These are phyloP conservation scores for Channa argus DNA, from an alignment of 2,113 vertebrate species.

Conservation along the genomic window DNA sequence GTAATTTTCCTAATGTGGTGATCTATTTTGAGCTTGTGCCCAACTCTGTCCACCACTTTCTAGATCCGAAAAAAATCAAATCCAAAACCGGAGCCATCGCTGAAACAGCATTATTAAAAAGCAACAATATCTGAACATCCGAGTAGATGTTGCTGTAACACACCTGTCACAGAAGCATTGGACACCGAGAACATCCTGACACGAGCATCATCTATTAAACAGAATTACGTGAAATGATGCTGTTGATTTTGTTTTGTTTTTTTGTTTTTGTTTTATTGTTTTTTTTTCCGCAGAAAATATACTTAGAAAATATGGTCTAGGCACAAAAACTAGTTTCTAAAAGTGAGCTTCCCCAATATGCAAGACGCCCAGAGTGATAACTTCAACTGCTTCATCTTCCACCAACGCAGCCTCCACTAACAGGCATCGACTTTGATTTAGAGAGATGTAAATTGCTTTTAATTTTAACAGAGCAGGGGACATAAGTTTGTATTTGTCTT, in stretches of 20 bases:
- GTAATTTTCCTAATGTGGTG: too few relatives aligned
- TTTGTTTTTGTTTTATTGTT: too few relatives aligned
- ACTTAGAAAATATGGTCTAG: too few relatives aligned
- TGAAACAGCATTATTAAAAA: neutral
- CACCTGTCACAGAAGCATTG: neutral
- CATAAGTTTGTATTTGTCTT: too few relatives aligned
- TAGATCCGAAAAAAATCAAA: constrained; percentile 62
- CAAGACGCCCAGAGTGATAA: neutral
- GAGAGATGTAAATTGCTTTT: neutral
- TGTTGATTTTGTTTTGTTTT: too few relatives aligned
- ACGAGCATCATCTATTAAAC: neutral
- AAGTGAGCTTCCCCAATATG: too few relatives aligned
- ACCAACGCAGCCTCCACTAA: neutral
- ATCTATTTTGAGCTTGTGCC: too few relatives aligned
- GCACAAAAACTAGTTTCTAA: too few relatives aligned
- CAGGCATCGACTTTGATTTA: constrained; percentile 27
- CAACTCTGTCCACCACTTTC: too few relatives aligned
- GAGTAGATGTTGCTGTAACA: neutral
- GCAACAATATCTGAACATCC: constrained; percentile 5
- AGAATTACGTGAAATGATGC: too few relatives aligned
- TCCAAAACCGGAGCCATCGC: constrained; percentile 19
- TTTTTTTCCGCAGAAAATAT: too few relatives aligned
- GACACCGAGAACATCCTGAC: neutral
- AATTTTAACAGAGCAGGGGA: too few relatives aligned
- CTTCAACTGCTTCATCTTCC: neutral